Conservation (phyloP, 2,113 vertebrate genomes). For the Lamprotornis superbus region DNA sequence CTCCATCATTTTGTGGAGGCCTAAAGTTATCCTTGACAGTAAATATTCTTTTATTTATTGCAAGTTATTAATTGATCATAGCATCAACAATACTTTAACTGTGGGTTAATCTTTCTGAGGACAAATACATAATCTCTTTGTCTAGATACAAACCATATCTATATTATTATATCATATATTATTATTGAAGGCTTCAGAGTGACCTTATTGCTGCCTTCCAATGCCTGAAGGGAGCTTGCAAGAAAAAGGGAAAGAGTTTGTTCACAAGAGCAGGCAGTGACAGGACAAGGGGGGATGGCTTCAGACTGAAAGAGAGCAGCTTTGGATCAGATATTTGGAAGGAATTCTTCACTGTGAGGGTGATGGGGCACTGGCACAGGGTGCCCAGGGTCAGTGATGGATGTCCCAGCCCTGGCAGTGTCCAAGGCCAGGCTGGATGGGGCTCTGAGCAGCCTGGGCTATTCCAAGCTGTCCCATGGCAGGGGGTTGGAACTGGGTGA, state of each 20-base stretch:
- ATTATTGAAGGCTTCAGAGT: background rate
- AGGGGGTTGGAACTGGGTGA: accelerated
- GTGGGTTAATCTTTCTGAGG: background rate
- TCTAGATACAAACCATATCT: accelerated
- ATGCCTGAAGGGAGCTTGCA: background rate
- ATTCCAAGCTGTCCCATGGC: accelerated
- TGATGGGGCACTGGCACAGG: background rate
- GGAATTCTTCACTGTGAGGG: background rate
- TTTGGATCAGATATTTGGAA: background rate
- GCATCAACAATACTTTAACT: background rate
- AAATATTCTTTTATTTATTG: background rate
- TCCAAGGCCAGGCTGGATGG: accelerated
- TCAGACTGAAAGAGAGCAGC: background rate
- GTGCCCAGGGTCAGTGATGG: background rate
- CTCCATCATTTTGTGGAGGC: background rate
- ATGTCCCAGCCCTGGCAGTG: accelerated
- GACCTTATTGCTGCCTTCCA: background rate
- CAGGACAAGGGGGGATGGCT: background rate
- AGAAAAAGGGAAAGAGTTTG: background rate
- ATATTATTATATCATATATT: background rate
- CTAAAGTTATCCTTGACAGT: background rate
- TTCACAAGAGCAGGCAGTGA: background rate
- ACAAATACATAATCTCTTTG: background rate
- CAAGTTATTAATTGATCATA: background rate
- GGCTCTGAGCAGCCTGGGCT: accelerated